Percentiles rank a stretch among this genome's conserved stretches.
Conservation (phyloP, 2,113 vertebrate genomes). For the Rutilus rutilus region DNA sequence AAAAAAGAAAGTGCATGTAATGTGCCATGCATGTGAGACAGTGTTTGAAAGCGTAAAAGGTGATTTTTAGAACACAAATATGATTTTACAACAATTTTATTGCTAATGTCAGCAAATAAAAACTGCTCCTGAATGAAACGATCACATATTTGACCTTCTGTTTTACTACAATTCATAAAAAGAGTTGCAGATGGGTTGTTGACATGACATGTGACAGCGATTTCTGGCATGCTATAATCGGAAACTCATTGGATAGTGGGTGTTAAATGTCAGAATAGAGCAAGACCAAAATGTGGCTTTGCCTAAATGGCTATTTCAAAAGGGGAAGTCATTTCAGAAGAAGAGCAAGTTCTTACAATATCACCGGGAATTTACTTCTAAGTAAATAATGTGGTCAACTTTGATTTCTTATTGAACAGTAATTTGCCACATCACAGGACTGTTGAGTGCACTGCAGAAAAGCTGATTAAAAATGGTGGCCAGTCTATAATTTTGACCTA, state of each 20-base stretch:
- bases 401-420: background rate
- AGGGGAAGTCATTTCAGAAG: background rate
- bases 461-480: background rate
- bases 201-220: no score
- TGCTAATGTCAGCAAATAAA: no score
- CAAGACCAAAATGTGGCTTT: background rate
- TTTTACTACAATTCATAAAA: background rate
- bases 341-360: background rate
- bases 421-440: background rate
- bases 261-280: background rate
- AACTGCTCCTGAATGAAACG: no score
- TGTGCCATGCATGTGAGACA: no score
- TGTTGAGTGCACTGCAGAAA: background rate
- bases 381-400: background rate
- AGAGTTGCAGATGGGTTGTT: no score
- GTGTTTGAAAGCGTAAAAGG: no score
- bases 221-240: background rate
- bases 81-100: no score
- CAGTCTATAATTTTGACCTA: no score
- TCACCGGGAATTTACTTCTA: background rate
- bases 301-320: background rate
- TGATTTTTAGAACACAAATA: no score
- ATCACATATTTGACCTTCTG: background rate
- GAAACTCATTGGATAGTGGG: background rate
- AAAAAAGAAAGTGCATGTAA: no score